Conservation (phyloP, 2,888 invertebrate species). For the Stratiomys singularior region DNA sequence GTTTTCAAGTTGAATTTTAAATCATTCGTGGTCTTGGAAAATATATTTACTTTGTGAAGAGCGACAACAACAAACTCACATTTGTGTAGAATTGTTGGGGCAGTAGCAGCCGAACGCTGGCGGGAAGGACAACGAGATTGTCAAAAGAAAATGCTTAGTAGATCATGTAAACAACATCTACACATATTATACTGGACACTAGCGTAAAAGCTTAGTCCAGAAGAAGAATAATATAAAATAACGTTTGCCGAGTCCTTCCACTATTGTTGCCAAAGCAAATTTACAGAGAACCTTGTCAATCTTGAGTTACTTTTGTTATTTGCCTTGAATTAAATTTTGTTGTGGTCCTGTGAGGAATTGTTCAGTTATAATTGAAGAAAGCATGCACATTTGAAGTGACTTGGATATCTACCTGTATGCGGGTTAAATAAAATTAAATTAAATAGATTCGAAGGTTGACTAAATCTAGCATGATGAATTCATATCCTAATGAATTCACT, state of each 20-base stretch:
- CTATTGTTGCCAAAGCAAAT: slow-evolving; percentile 37
- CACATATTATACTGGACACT: not conserved
- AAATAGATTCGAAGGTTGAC: too few relatives aligned
- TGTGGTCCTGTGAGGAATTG: too few relatives aligned
- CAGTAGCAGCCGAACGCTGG: not conserved
- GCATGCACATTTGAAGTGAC: too few relatives aligned
- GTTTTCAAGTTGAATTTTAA: slow-evolving; percentile 39
- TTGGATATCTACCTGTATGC: too few relatives aligned
- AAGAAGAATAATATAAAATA: not conserved
- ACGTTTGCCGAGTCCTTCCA: slow-evolving; percentile 15
- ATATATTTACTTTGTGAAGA: slow-evolving; percentile 41
- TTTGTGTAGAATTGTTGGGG: slow-evolving; percentile 12
- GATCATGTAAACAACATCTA: not conserved
- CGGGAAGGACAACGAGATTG: not conserved
- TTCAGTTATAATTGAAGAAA: too few relatives aligned
- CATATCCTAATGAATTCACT: too few relatives aligned
- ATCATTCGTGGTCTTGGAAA: slow-evolving; percentile 28
- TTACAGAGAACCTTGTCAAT: slow-evolving; percentile 27
- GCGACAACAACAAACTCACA: slow-evolving; percentile 32
- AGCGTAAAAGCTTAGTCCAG: not conserved
- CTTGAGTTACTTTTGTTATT: not conserved
- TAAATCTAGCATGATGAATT: too few relatives aligned
- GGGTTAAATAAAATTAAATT: too few relatives aligned
- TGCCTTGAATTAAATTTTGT: too few relatives aligned
- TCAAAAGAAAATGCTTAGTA: slow-evolving; percentile 16